phyloP scores from a whole-genome alignment of 2,113 vertebrate genomes.

The Rissa tridactyla region DNA sequence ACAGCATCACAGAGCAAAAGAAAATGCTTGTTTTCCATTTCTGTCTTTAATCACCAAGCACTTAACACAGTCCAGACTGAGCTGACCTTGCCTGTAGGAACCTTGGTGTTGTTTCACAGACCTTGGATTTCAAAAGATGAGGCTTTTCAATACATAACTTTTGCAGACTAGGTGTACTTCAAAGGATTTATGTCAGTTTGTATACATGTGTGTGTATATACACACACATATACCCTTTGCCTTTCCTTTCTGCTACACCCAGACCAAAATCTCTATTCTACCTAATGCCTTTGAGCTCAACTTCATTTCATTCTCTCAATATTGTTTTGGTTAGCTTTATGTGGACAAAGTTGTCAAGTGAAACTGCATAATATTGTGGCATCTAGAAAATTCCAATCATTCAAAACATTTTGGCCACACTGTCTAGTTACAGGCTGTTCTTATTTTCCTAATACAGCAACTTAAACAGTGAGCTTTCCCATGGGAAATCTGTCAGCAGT shows the following conservation, averaged over 20 bases:
- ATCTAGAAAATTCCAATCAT: neutral
- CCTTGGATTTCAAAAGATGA: neutral
- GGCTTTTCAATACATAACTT: neutral
- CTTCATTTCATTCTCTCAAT: neutral
- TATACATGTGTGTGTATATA: neutral
- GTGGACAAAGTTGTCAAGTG: neutral
- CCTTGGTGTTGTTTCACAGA: neutral
- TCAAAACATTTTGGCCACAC: neutral
- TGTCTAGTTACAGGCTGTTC: neutral
- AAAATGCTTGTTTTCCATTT: neutral
- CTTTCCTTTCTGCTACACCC: neutral
- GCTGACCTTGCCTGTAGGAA: neutral
- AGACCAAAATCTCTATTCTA: neutral
- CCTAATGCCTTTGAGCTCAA: neutral
- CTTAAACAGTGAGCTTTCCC: neutral
- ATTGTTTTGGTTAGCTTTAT: neutral
- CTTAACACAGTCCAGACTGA: neutral
- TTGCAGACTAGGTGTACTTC: neutral
- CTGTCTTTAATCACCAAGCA: neutral
- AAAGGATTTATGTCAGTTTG: neutral
- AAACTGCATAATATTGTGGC: neutral
- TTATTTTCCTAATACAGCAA: neutral
- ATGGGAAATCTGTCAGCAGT: neutral
- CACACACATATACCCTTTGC: neutral
- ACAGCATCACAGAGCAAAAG: neutral